Percentiles rank a stretch among this genome's conserved stretches.
These are phyloP conservation scores for Scaptomyza tumidula DNA, from an alignment of 2,888 invertebrate species.

Conservation along the genomic window DNA sequence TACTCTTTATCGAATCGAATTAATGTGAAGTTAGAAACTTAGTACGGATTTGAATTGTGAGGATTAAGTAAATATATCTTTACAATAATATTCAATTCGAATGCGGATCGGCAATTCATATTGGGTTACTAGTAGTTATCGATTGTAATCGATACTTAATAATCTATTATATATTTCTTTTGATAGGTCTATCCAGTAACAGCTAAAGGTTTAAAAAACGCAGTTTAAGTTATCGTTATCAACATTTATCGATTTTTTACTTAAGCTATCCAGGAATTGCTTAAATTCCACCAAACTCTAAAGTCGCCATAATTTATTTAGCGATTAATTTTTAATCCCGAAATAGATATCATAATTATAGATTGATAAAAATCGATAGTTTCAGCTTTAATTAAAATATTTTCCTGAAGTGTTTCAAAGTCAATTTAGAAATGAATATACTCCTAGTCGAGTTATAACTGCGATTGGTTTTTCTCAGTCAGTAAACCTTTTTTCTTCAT, in stretches of 20 bases:
- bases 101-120: neutral
- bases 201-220: too few species aligned
- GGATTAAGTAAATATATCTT: too few species aligned
- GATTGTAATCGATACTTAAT: neutral
- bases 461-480: conserved; percentile 69
- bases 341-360: neutral
- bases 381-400: neutral
- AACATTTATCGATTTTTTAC: too few species aligned
- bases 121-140: neutral
- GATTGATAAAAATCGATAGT: neutral
- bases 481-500: conserved; percentile 27
- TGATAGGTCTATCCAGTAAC: too few species aligned
- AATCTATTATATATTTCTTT: too few species aligned
- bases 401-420: neutral
- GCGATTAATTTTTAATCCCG: too few species aligned
- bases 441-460: conserved; percentile 16
- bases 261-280: too few species aligned
- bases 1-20: conserved; percentile 18
- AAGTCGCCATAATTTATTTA: too few species aligned
- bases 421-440: neutral
- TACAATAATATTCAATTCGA: neutral
- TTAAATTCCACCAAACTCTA: too few species aligned
- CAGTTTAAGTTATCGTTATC: too few species aligned
- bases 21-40: too few species aligned
- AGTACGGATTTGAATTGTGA: too few species aligned